Conservation (phyloP, 2,888 invertebrate species). For the Lydus trimaculatus region DNA sequence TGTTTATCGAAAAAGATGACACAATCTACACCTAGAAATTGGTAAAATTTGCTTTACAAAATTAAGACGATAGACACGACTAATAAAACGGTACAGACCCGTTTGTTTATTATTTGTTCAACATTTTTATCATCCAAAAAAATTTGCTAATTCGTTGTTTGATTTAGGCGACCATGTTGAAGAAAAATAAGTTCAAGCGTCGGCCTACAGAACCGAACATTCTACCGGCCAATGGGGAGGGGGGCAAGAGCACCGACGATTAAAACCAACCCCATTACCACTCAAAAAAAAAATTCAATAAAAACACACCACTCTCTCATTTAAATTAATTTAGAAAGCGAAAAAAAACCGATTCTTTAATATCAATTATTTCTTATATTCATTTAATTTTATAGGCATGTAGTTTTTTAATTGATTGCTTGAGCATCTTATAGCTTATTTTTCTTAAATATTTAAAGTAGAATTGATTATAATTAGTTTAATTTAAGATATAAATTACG, state of each 20-base stretch:
- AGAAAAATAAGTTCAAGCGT: conserved; percentile 99
- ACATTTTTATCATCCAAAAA: background rate
- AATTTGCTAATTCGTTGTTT: conserved; percentile 25
- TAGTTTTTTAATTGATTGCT: conserved; percentile 30
- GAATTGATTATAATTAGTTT: conserved; percentile 27
- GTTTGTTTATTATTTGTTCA: conserved; percentile 28
- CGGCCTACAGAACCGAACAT: conserved; percentile 86
- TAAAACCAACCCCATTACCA: conserved; percentile 58
- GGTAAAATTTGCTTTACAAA: background rate
- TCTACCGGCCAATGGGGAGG: conserved; percentile 71
- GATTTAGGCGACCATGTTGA: conserved; percentile 98
- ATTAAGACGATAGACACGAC: background rate
- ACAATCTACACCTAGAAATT: background rate
- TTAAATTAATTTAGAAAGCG: no score
- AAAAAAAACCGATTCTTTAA: conserved; percentile 34
- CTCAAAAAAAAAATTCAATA: conserved; percentile 25
- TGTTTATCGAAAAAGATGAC: background rate
- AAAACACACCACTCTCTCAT: conserved; percentile 41
- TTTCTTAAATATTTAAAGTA: conserved; percentile 25
- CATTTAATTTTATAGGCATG: conserved; percentile 36
- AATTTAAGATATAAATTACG: background rate
- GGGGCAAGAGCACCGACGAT: conserved; percentile 71
- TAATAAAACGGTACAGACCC: conserved; percentile 27
- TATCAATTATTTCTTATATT: conserved; percentile 32
- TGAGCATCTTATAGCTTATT: conserved; percentile 32